phyloP scores from a whole-genome alignment of 2,888 invertebrate species.

The Gibbula magus region DNA sequence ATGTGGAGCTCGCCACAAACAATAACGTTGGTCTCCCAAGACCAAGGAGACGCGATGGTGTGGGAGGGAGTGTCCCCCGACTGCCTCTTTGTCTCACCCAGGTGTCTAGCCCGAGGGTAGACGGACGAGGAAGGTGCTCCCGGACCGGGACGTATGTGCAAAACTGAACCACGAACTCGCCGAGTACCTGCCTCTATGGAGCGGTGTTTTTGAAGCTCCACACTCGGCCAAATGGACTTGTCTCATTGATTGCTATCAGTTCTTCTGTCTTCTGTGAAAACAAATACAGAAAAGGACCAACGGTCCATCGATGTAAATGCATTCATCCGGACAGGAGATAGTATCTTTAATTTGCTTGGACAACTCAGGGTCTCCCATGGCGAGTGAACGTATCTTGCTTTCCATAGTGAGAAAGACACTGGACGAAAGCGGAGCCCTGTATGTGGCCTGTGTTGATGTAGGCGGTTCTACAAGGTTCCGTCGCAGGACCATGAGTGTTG shows the following conservation, averaged over 20 bases:
- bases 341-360: constrained; percentile 17
- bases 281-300: not conserved
- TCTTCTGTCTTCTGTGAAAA: not conserved
- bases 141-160: constrained; percentile 28
- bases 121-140: not conserved
- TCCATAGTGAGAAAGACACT: constrained; percentile 4
- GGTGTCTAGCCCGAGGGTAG: not conserved
- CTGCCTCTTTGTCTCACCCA: not conserved
- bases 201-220: not conserved
- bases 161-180: constrained; percentile 6
- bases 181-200: not conserved
- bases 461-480: not conserved
- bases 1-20: too few relatives aligned
- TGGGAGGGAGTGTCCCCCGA: too few relatives aligned
- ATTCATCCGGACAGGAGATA: constrained; percentile 20
- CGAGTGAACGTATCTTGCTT: constrained; percentile 1
- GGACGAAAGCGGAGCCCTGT: not conserved
- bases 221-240: not conserved
- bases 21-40: too few relatives aligned
- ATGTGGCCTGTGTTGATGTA: not conserved
- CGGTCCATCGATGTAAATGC: not conserved
- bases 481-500: not conserved
- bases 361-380: constrained; percentile 22
- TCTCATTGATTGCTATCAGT: constrained; percentile 15
- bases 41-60: too few relatives aligned